Percentiles rank a stretch among this genome's conserved stretches.
Evolutionary conservation across 92 coral and sea anemone species (phyloP).

Genomic region (Phymanthus crucifer): DNA sequence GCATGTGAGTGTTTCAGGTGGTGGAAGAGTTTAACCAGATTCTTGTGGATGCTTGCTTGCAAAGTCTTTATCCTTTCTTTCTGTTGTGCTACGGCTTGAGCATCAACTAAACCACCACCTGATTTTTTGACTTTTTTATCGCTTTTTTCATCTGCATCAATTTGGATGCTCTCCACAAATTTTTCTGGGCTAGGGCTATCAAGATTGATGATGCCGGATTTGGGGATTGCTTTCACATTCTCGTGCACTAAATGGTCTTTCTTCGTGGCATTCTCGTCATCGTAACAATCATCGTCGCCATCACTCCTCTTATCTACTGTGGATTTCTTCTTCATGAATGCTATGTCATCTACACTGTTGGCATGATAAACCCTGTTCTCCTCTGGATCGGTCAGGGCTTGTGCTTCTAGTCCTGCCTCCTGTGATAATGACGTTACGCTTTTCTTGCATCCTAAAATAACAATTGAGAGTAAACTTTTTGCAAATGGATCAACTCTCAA

Average conservation of each 20-base stretch:
- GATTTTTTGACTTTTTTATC: slow-evolving; percentile 17
- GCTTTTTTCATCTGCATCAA: not conserved
- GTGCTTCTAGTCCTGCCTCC: slow-evolving; percentile 36
- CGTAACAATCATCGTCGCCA: not conserved
- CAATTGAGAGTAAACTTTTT: not conserved
- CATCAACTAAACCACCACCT: not conserved
- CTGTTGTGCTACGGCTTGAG: slow-evolving; percentile 35
- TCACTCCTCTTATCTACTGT: slow-evolving; percentile 1
- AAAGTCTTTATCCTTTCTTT: slow-evolving; percentile 62
- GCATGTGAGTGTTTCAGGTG: slow-evolving; percentile 42
- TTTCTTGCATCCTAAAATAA: slow-evolving; percentile 24
- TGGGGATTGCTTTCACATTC: slow-evolving; percentile 7
- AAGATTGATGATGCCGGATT: slow-evolving; percentile 18
- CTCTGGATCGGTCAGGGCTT: slow-evolving; percentile 43
- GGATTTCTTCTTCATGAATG: slow-evolving; percentile 39
- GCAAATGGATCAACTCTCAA: too few species aligned
- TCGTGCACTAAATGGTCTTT: slow-evolving; percentile 13
- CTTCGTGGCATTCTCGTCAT: not conserved
- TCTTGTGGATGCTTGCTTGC: slow-evolving; percentile 76
- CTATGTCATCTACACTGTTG: slow-evolving; percentile 26
- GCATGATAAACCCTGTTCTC: slow-evolving; percentile 31
- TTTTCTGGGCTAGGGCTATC: not conserved
- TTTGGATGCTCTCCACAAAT: not conserved
- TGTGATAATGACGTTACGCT: slow-evolving; percentile 14
- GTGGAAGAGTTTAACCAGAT: slow-evolving; percentile 72